phyloP scores from a whole-genome alignment of 1,140 invertebrate genomes.

The Chrysopa pallens region DNA sequence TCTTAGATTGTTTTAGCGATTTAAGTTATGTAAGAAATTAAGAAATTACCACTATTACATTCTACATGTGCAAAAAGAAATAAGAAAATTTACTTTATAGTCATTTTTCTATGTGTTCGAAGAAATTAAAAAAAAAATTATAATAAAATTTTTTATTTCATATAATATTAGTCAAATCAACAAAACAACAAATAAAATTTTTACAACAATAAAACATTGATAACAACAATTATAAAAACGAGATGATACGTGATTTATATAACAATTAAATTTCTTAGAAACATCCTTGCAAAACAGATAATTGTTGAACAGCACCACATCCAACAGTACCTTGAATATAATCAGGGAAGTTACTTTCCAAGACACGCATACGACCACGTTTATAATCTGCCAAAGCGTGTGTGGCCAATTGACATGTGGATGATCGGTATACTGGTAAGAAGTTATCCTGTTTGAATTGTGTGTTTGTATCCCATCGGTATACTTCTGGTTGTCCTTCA shows the following conservation, averaged over 20 bases:
- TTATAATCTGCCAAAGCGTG: constrained; percentile 34
- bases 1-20: no score
- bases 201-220: no score
- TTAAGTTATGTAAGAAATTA: no score
- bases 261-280: not conserved
- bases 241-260: not conserved
- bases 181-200: no score
- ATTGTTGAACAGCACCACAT: constrained; percentile 32
- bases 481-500: constrained; percentile 26
- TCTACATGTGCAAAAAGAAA: no score
- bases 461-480: constrained; percentile 24
- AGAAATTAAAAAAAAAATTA: no score
- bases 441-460: constrained; percentile 22
- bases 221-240: no score
- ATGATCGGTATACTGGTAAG: constrained; percentile 27
- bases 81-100: no score
- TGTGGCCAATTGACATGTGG: constrained; percentile 31
- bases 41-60: no score
- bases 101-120: no score
- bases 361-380: constrained; percentile 30
- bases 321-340: constrained; percentile 38
- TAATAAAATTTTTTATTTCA: no score
- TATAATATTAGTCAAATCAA: no score
- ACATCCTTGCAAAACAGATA: constrained; percentile 27
- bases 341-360: constrained; percentile 43